Evolutionary conservation across 1,140 invertebrate genomes (phyloP).

Genomic region (Agrypnia vestita): DNA sequence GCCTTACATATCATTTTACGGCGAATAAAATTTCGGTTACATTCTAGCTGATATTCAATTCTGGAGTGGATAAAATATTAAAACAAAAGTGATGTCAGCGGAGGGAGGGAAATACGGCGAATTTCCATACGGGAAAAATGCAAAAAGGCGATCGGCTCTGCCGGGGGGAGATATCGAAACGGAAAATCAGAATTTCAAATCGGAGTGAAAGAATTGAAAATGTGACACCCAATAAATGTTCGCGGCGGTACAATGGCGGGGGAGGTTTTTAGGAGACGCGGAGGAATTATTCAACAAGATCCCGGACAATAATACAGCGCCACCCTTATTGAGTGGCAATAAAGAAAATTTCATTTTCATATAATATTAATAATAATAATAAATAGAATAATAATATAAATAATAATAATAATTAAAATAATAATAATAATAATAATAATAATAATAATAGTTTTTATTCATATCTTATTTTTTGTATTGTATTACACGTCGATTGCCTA

Average conservation of each 20-base stretch:
- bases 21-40: not conserved
- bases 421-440: too few relatives aligned
- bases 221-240: constrained; percentile 1
- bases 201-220: not conserved
- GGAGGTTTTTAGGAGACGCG: too few relatives aligned
- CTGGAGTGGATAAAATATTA: not conserved
- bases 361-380: too few relatives aligned
- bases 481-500: too few relatives aligned
- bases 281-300: too few relatives aligned
- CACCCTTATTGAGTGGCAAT: too few relatives aligned
- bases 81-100: not conserved
- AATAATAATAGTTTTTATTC: too few relatives aligned
- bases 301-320: too few relatives aligned
- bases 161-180: not conserved
- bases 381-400: too few relatives aligned
- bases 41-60: constrained; percentile 1
- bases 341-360: too few relatives aligned
- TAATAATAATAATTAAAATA: too few relatives aligned
- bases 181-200: constrained; percentile 14
- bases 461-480: too few relatives aligned
- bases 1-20: not conserved
- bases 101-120: not conserved
- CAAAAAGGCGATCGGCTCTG: not conserved
- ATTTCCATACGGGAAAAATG: constrained; percentile 13
- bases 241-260: constrained; percentile 19